Conservation (phyloP, 2,888 invertebrate species). For the Chironomus riparius region DNA sequence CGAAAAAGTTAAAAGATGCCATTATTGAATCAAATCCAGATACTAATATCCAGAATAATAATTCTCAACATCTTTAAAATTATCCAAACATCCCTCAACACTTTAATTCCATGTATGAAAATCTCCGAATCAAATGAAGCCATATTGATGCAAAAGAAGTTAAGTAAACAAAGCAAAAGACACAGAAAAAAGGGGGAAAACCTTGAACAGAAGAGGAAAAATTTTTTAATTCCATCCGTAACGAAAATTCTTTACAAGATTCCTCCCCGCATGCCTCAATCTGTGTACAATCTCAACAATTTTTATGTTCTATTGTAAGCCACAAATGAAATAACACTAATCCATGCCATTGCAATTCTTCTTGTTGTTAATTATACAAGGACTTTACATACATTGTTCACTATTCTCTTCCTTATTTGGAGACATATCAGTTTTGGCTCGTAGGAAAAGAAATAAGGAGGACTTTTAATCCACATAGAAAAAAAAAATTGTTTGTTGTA, state of each 20-base stretch:
- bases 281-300: neutral
- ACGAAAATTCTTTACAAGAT: neutral
- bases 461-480: conserved; percentile 3
- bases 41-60: no score
- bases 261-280: neutral
- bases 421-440: neutral
- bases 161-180: conserved; percentile 4
- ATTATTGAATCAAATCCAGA: no score
- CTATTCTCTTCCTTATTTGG: neutral
- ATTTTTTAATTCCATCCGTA: conserved; percentile 17
- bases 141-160: neutral
- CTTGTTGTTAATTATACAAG: neutral
- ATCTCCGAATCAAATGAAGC: neutral
- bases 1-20: no score
- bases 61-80: no score
- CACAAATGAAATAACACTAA: neutral
- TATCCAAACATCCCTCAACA: no score
- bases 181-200: neutral
- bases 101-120: no score
- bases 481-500: conserved; percentile 1
- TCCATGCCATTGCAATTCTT: neutral
- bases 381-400: neutral
- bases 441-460: neutral
- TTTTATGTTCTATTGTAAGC: neutral
- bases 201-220: conserved; percentile 12